Conservation (phyloP, 2,888 invertebrate species). For the Cantharis rustica region DNA sequence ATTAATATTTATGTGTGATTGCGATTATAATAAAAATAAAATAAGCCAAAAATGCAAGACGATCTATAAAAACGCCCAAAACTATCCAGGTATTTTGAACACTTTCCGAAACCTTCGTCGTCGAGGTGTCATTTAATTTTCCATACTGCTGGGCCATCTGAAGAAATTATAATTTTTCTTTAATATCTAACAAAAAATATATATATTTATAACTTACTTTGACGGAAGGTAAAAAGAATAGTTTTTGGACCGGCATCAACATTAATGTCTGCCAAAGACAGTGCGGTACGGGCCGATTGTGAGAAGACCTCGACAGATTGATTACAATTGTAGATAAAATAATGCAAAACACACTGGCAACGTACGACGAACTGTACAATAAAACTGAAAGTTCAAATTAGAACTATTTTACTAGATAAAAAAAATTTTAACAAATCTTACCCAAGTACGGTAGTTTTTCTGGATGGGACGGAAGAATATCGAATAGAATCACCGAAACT, state of each 20-base stretch:
- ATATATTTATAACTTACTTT: slow-evolving; percentile 44
- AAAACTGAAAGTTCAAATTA: slow-evolving; percentile 44
- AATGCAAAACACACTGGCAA: slow-evolving; percentile 42
- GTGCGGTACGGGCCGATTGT: slow-evolving; percentile 41
- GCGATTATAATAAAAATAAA: slow-evolving; percentile 38
- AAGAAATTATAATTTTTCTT: slow-evolving; percentile 24
- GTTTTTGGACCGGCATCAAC: slow-evolving; percentile 38
- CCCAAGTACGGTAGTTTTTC: slow-evolving; percentile 48
- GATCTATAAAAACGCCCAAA: slow-evolving; percentile 47
- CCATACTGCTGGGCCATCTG: slow-evolving; percentile 46
- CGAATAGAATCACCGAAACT: slow-evolving; percentile 43
- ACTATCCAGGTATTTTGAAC: slow-evolving; percentile 47
- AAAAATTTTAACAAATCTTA: slow-evolving; percentile 35
- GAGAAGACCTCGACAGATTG: slow-evolving; percentile 46
- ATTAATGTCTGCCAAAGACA: slow-evolving; percentile 43
- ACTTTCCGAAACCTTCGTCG: slow-evolving; percentile 34
- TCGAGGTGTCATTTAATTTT: slow-evolving; percentile 32
- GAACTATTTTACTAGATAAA: background rate
- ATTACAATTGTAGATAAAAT: slow-evolving; percentile 46
- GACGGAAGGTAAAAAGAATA: slow-evolving; percentile 45
- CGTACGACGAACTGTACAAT: slow-evolving; percentile 45
- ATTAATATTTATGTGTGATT: slow-evolving; percentile 23
- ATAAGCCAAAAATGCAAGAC: slow-evolving; percentile 46
- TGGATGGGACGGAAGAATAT: slow-evolving; percentile 45
- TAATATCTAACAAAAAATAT: background rate